A percentile compares a stretch with the other conserved stretches of the same genome.
These are phyloP conservation scores for Choloepus hoffmanni DNA, from an alignment of 2,113 vertebrate species.

Conservation along the genomic window DNA sequence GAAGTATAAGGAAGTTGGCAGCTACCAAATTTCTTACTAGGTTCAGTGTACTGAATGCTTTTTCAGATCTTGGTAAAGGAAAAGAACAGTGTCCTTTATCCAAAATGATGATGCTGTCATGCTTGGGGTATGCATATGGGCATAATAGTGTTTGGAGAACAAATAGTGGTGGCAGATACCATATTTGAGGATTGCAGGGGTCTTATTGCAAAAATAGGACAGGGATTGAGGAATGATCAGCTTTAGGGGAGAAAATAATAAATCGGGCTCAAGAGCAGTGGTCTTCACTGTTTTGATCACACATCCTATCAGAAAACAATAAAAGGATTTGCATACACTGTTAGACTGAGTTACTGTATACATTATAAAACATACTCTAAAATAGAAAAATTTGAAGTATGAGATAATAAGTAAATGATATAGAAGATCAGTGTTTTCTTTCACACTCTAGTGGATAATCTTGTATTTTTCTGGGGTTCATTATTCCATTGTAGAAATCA, in stretches of 20 bases:
- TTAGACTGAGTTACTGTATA: neutral
- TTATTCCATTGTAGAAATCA: constrained; percentile 4
- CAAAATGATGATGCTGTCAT: neutral
- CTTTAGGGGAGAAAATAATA: neutral
- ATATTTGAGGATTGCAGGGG: neutral
- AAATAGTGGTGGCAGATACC: neutral
- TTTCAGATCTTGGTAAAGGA: neutral
- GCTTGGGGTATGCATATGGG: neutral
- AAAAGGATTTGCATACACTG: neutral
- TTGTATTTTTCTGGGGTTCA: constrained; percentile 17
- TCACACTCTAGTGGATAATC: neutral
- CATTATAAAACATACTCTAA: neutral
- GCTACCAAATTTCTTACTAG: constrained; percentile 13
- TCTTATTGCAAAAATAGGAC: constrained; percentile 17
- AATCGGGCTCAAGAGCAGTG: neutral
- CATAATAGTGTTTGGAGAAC: neutral
- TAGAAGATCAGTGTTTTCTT: constrained; percentile 35
- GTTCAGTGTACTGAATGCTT: neutral
- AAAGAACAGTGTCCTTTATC: neutral
- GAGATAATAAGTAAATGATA: constrained; percentile 16
- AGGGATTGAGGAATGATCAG: neutral
- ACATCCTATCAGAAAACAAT: neutral
- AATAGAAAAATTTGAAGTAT: constrained; percentile 32
- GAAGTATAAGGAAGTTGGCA: neutral
- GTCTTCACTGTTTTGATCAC: neutral